Conservation (phyloP, 2,113 vertebrate species). For the Pomatostomus ruficeps region DNA sequence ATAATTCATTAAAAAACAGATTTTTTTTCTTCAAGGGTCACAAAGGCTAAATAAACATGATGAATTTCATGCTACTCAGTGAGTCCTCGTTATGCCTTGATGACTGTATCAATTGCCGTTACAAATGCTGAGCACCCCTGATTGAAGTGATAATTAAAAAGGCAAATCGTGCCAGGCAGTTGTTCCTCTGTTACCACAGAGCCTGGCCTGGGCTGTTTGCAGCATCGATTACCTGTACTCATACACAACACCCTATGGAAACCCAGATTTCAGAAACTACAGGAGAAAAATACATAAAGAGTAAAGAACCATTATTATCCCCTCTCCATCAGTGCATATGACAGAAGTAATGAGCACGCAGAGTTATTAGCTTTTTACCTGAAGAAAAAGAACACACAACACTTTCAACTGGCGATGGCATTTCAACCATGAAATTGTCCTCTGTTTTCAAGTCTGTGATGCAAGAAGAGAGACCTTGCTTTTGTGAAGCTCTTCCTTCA, state of each 20-base stretch:
- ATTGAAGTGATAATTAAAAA: slow-evolving; percentile 38
- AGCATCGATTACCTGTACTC: not conserved
- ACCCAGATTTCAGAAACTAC: not conserved
- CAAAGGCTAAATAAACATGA: slow-evolving; percentile 20
- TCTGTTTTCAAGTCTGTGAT: not conserved
- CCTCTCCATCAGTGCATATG: not conserved
- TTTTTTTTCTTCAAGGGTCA: not conserved
- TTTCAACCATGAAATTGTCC: not conserved
- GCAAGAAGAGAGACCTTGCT: not conserved
- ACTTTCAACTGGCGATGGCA: not conserved
- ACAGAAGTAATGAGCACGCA: not conserved
- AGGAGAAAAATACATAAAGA: not conserved
- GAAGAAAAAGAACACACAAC: not conserved
- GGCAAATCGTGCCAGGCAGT: not conserved
- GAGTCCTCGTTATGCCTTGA: slow-evolving; percentile 3
- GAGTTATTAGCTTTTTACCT: not conserved
- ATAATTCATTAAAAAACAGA: not conserved
- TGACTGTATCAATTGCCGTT: slow-evolving; percentile 35
- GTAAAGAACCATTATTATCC: not conserved
- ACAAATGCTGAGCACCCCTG: not conserved
- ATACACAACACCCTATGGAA: not conserved
- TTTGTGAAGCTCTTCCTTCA: not conserved
- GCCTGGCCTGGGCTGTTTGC: not conserved
- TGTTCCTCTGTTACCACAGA: not conserved
- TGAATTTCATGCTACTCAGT: not conserved